Evolutionary conservation across 2,113 vertebrate genomes (phyloP).

Genomic region (Geococcyx californianus): DNA sequence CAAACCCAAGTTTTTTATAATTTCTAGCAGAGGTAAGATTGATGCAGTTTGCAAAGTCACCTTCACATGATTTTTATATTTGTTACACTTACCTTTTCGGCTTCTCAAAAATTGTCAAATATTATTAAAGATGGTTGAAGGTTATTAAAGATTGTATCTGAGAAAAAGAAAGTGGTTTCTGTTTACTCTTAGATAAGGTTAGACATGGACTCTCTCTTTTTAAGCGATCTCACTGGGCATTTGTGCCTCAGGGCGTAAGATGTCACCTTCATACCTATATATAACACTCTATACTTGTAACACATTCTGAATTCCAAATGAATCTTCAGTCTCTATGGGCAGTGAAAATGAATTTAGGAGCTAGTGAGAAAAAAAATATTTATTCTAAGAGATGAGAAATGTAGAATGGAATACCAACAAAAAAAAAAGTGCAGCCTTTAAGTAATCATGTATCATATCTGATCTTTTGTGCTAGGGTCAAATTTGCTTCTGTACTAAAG

Average conservation of each 20-base stretch:
- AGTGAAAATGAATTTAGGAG: background rate
- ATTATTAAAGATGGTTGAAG: slow-evolving; percentile 40
- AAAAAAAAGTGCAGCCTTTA: background rate
- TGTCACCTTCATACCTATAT: slow-evolving; percentile 38
- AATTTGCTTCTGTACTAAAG: background rate
- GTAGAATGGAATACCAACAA: background rate
- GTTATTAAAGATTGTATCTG: slow-evolving; percentile 60
- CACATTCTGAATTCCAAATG: slow-evolving; percentile 24
- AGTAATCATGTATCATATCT: background rate
- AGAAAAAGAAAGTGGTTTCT: slow-evolving; percentile 23
- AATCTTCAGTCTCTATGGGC: background rate
- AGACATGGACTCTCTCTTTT: background rate
- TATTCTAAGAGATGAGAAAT: background rate
- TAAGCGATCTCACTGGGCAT: background rate
- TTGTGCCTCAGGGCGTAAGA: slow-evolving; percentile 29
- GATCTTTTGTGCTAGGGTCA: background rate
- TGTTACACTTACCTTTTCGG: background rate
- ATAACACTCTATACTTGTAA: background rate
- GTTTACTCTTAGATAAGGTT: slow-evolving; percentile 31
- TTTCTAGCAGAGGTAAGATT: background rate
- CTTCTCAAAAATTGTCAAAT: slow-evolving; percentile 8
- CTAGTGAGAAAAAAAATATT: background rate
- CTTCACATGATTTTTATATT: slow-evolving; percentile 44
- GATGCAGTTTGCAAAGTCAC: slow-evolving; percentile 50
- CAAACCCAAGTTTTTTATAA: background rate